Conservation (phyloP, 2,113 vertebrate genomes). For the Periophthalmodon schlosseri region DNA sequence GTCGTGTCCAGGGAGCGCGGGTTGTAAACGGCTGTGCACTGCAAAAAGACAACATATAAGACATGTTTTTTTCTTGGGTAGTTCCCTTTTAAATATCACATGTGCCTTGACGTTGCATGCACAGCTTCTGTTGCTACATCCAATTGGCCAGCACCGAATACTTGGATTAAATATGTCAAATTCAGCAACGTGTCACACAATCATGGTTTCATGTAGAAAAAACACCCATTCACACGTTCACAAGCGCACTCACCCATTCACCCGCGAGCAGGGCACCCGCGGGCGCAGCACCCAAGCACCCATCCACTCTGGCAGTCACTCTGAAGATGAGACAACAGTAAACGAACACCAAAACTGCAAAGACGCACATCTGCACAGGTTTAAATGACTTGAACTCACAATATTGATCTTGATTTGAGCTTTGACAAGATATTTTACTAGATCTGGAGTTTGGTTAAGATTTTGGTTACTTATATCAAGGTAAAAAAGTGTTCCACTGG, state of each 20-base stretch:
- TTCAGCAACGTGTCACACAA: conserved; percentile 68
- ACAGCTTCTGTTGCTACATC: conserved; percentile 77
- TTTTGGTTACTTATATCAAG: not conserved
- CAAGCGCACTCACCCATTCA: conserved; percentile 66
- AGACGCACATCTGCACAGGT: not conserved
- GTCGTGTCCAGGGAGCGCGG: conserved; percentile 67
- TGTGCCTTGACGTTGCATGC: conserved; percentile 71
- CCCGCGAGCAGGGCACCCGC: conserved; percentile 62
- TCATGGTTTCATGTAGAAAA: conserved; percentile 67
- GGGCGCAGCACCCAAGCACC: conserved; percentile 25
- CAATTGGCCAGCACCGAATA: conserved; percentile 80
- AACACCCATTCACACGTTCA: conserved; percentile 54
- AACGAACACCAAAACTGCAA: conserved; percentile 51
- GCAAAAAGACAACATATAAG: conserved; percentile 76
- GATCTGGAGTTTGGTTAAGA: not conserved
- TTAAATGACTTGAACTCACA: not conserved
- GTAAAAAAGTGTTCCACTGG: not conserved
- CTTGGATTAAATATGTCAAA: conserved; percentile 77
- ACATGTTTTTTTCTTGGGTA: conserved; percentile 47
- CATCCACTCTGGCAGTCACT: conserved; percentile 61
- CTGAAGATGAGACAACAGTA: conserved; percentile 70
- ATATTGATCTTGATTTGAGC: not conserved
- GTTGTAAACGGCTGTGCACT: conserved; percentile 76
- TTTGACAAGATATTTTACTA: not conserved
- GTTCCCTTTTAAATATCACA: conserved; percentile 71